Conservation (phyloP, 1,140 invertebrate genomes). For the Dreissena rostriformis region DNA sequence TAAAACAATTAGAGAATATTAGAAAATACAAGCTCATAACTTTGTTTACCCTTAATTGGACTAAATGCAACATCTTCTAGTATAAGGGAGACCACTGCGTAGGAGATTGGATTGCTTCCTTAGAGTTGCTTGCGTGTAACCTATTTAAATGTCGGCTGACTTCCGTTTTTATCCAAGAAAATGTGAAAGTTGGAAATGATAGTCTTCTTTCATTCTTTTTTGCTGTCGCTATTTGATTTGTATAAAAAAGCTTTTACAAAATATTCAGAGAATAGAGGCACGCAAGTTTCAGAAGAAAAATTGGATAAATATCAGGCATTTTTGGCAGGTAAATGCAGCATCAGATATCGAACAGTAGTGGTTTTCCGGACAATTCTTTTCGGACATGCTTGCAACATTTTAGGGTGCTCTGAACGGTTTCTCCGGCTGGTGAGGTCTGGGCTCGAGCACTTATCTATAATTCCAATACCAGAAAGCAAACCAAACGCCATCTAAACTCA, state of each 20-base stretch:
- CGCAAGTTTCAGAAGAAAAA: slow-evolving; percentile 23
- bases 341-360: background rate
- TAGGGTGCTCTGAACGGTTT: background rate
- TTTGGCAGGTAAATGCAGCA: slow-evolving; percentile 13
- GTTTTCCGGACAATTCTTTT: background rate
- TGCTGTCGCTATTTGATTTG: background rate
- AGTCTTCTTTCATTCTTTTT: slow-evolving; percentile 29
- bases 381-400: background rate
- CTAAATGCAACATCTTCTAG: too few relatives aligned
- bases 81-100: too few relatives aligned
- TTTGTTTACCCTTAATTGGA: too few relatives aligned
- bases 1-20: too few relatives aligned
- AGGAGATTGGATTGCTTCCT: too few relatives aligned
- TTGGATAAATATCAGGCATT: background rate
- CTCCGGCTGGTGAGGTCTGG: background rate
- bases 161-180: background rate
- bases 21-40: too few relatives aligned
- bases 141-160: too few relatives aligned
- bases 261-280: background rate
- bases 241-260: background rate
- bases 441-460: background rate
- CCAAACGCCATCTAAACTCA: background rate
- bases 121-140: too few relatives aligned
- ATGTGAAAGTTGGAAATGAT: slow-evolving; percentile 36
- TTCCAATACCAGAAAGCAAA: too few relatives aligned